Conservation (phyloP, 2,113 vertebrate species). For the Marcusenius ussheri region DNA sequence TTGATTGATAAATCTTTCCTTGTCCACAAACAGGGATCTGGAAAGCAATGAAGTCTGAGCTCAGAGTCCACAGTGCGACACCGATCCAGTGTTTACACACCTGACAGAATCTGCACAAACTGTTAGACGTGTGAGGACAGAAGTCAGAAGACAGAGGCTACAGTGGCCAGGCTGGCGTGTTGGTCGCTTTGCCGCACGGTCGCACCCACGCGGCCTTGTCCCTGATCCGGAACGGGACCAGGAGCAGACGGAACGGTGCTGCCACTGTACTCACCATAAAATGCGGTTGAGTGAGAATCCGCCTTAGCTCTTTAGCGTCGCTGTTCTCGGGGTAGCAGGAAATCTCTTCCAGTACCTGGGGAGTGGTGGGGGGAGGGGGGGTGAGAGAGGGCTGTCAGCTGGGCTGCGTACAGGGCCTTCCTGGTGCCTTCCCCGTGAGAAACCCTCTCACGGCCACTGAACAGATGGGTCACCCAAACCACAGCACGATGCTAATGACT, state of each 20-base stretch:
- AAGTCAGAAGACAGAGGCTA: not conserved
- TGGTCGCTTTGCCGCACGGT: no score
- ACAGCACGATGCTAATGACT: conserved; percentile 6
- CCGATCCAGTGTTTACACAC: not conserved
- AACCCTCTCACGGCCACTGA: not conserved
- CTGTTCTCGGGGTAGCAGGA: conserved; percentile 94
- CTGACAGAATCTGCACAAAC: not conserved
- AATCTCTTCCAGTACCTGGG: conserved; percentile 95
- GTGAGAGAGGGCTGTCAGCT: not conserved
- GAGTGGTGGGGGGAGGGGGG: conserved; percentile 21
- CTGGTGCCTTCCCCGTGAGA: not conserved
- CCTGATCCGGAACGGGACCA: not conserved
- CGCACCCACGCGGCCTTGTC: not conserved
- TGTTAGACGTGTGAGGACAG: not conserved
- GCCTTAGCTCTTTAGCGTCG: conserved; percentile 90
- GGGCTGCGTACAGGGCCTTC: not conserved
- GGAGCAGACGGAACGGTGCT: not conserved
- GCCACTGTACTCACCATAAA: conserved; percentile 83
- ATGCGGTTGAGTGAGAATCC: conserved; percentile 97
- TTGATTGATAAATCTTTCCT: not conserved
- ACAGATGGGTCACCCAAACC: conserved; percentile 14
- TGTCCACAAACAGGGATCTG: not conserved
- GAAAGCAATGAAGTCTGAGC: not conserved
- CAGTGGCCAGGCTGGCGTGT: not conserved
- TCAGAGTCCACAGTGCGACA: not conserved